Evolutionary conservation across 2,797 vertebrate species (phyloP).

Genomic region (Miichthys miiuy): DNA sequence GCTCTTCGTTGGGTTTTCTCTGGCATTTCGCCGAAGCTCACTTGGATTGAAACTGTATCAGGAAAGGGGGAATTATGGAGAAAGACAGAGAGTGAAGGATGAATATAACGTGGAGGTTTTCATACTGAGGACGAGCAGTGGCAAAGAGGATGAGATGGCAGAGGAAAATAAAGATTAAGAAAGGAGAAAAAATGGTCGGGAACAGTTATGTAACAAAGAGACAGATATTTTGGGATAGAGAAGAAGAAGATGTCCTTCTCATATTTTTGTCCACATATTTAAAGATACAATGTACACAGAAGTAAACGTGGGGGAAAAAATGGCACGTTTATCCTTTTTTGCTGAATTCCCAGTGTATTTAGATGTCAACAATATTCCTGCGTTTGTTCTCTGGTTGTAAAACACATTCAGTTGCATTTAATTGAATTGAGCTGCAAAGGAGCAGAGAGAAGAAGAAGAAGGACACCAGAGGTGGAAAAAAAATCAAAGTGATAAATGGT

Average conservation of each 20-base stretch:
- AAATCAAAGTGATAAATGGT: slow-evolving; percentile 60
- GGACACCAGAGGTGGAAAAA: slow-evolving; percentile 18
- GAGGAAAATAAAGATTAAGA: slow-evolving; percentile 39
- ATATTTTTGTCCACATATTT: slow-evolving; percentile 12
- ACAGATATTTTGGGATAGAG: slow-evolving; percentile 8
- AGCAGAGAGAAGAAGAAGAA: slow-evolving; percentile 22
- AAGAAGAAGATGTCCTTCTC: slow-evolving; percentile 7
- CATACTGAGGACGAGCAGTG: slow-evolving; percentile 4
- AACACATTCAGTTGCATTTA: slow-evolving; percentile 18
- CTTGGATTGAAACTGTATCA: slow-evolving; percentile 28
- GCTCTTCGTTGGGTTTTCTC: not conserved
- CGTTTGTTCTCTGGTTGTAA: not conserved
- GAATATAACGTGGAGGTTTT: slow-evolving; percentile 16
- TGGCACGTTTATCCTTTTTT: not conserved
- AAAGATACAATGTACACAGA: not conserved
- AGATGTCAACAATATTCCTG: not conserved
- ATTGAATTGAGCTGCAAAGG: slow-evolving; percentile 42
- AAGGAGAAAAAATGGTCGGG: slow-evolving; percentile 13
- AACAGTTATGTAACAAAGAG: slow-evolving; percentile 40
- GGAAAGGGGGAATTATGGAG: not conserved
- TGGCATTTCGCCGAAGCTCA: not conserved
- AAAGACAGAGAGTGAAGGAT: not conserved
- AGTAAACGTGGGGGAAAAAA: not conserved
- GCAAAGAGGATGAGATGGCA: slow-evolving; percentile 36
- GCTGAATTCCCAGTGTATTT: not conserved